These are phyloP conservation scores for Alethe diademata DNA, from an alignment of 2,113 vertebrate species.

Conservation along the genomic window DNA sequence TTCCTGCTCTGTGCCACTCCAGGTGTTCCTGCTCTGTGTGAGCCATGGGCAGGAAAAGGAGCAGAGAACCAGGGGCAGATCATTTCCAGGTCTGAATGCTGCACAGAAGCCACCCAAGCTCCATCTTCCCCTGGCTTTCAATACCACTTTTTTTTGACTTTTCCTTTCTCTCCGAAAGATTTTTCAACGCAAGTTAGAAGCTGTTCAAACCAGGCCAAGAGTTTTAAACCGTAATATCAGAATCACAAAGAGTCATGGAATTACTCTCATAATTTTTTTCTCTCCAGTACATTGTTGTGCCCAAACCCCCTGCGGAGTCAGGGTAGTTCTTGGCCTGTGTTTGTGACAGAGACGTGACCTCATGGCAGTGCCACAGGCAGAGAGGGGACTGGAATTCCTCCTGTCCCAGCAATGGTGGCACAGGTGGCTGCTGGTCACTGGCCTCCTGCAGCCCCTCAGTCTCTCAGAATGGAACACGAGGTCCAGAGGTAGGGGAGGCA, in stretches of 20 bases:
- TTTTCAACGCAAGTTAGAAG: background rate
- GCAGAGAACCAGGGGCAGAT: background rate
- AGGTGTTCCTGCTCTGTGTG: background rate
- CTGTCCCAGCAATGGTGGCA: fast-evolving
- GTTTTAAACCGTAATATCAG: background rate
- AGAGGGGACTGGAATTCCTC: background rate
- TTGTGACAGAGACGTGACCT: background rate
- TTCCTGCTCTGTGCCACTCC: background rate
- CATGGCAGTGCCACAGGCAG: background rate
- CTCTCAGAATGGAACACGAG: background rate
- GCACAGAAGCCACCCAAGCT: background rate
- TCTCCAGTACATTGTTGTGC: too few species aligned
- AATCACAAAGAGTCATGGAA: background rate
- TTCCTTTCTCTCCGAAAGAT: background rate
- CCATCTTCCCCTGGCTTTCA: background rate
- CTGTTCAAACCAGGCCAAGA: background rate
- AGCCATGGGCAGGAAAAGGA: background rate
- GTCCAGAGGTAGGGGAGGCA: background rate
- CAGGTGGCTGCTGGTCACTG: background rate
- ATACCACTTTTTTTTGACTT: background rate
- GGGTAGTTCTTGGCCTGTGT: background rate
- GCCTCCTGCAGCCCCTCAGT: background rate
- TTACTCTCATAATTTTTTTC: background rate
- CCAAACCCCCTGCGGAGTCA: fast-evolving
- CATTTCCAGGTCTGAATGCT: background rate